Conservation (phyloP, 2,113 vertebrate genomes). For the Sander vitreus region DNA sequence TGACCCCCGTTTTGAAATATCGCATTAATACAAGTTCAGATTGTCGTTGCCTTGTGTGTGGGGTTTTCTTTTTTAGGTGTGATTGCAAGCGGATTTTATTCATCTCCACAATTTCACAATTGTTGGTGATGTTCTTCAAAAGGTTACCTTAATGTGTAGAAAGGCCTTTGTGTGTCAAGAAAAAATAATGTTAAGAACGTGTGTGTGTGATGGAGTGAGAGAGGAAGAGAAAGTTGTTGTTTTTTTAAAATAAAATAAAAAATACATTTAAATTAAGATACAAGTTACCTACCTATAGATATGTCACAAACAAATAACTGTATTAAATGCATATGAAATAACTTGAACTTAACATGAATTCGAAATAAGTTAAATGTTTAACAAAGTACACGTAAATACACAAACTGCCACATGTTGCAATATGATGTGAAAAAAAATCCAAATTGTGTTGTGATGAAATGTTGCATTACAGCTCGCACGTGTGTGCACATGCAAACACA, state of each 20-base stretch:
- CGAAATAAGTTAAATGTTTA: background rate
- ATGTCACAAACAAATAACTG: constrained; percentile 1
- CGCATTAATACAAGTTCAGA: constrained; percentile 24
- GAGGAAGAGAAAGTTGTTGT: background rate
- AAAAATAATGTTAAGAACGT: background rate
- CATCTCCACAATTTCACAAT: background rate
- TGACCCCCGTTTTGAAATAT: constrained; percentile 30
- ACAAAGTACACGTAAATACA: background rate
- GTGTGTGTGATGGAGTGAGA: background rate
- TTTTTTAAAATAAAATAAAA: background rate
- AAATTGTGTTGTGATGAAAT: constrained; percentile 53
- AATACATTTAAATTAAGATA: background rate
- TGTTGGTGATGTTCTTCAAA: background rate
- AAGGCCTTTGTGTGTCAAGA: background rate
- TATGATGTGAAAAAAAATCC: background rate
- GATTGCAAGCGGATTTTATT: background rate
- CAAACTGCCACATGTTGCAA: constrained; percentile 25
- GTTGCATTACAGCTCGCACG: constrained; percentile 31
- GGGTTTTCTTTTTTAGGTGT: background rate
- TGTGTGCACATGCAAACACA: constrained; percentile 22
- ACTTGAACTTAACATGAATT: background rate
- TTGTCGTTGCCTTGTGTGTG: background rate
- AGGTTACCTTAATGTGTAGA: background rate
- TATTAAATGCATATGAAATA: background rate
- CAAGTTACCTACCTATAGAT: background rate